Evolutionary conservation across 2,113 vertebrate species (phyloP).

Genomic region (Dicerorhinus sumatrensis): DNA sequence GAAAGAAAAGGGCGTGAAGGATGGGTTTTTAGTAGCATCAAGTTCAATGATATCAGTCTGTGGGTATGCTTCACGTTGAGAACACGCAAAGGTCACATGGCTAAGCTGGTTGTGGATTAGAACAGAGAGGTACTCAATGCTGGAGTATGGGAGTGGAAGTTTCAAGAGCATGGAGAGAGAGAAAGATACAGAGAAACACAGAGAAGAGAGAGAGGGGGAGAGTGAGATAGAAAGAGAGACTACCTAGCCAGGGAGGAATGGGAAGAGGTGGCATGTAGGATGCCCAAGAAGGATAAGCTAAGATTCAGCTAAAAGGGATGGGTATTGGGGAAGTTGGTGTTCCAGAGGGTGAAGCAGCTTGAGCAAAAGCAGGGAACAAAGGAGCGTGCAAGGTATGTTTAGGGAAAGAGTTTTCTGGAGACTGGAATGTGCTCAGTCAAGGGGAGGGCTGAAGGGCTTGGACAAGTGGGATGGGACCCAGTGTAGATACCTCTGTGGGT

Average conservation of each 20-base stretch:
- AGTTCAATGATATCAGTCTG: not conserved
- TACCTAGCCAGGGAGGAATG: not conserved
- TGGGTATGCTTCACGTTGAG: not conserved
- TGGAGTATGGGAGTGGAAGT: not conserved
- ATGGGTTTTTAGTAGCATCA: not conserved
- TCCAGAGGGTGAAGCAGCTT: no score
- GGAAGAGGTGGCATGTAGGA: not conserved
- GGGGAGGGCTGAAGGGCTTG: not conserved
- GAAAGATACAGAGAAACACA: not conserved
- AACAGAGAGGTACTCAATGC: not conserved
- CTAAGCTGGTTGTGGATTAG: not conserved
- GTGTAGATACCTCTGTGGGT: rapidly evolving
- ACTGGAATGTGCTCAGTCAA: not conserved
- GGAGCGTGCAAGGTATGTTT: no score
- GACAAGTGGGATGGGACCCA: not conserved
- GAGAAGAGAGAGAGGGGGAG: not conserved
- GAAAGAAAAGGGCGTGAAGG: not conserved
- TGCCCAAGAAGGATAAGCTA: not conserved
- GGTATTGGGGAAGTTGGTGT: rapidly evolving
- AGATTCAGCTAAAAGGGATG: not conserved
- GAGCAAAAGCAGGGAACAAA: not conserved
- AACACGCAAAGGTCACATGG: not conserved
- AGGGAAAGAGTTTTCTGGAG: not conserved
- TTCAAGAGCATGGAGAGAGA: not conserved
- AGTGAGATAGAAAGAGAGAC: not conserved